A percentile compares a stretch with the other conserved stretches of the same genome.
These are phyloP conservation scores for Apis cerana DNA, from an alignment of 1,140 invertebrate genomes.

Conservation along the genomic window DNA sequence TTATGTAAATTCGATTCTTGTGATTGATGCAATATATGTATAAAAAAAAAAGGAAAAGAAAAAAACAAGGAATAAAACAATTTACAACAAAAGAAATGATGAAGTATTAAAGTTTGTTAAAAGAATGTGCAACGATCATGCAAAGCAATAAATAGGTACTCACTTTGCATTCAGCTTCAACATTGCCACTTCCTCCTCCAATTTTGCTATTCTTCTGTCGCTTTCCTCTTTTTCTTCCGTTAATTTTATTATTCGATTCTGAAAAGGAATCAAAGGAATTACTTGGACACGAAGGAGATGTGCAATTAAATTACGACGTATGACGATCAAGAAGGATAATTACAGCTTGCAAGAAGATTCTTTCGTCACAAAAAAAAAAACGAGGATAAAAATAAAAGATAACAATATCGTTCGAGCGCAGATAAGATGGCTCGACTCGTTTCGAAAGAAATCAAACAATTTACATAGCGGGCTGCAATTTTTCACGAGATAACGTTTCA, in stretches of 20 bases:
- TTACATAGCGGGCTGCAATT: slow-evolving; percentile 45
- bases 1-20: neutral
- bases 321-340: too few relatives aligned
- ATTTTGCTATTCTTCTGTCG: slow-evolving; percentile 70
- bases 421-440: slow-evolving; percentile 36
- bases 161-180: slow-evolving; percentile 75
- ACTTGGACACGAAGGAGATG: neutral
- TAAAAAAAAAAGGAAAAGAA: neutral
- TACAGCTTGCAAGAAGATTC: too few relatives aligned
- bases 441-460: slow-evolving; percentile 51
- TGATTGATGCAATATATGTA: neutral
- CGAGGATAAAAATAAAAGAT: slow-evolving; percentile 46
- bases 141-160: slow-evolving; percentile 59
- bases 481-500: slow-evolving; percentile 38
- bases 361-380: neutral
- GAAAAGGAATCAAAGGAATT: slow-evolving; percentile 31
- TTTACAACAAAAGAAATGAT: neutral
- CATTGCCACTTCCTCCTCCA: slow-evolving; percentile 74
- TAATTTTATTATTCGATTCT: slow-evolving; percentile 73
- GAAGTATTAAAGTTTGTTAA: neutral
- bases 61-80: neutral
- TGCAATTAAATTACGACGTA: neutral
- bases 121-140: slow-evolving; percentile 3
- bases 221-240: slow-evolving; percentile 72
- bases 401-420: slow-evolving; percentile 30